Base-by-base conservation (phyloP, 2,888 invertebrate species). In the Standfussiana lucernea region DNA sequence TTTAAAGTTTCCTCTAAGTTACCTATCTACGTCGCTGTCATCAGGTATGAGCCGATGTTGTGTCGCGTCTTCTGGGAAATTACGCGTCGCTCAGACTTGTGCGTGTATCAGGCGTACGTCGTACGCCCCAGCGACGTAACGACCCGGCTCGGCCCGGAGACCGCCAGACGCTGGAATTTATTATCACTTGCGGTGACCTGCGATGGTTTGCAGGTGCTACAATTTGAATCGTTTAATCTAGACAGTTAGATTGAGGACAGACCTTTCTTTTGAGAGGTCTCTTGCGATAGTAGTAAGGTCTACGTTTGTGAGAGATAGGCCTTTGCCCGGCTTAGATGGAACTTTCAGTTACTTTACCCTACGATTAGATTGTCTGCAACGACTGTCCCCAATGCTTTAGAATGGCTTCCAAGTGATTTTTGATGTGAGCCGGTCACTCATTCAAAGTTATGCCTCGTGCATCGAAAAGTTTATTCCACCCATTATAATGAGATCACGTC, bases 21-120 rank as follows among this genome's bases (percentile, higher is more conserved):
- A 71, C 6, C 35, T 7, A 28, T 24, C 32, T 65, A 3, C 47
- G 40, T 50, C 59, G 35, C 47, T 61, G 40, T 67, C 65, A 72
- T 77, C 86, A 65, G 50, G n/a, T 59, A 21, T 72, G 59, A 85
- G 65, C 35, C 28, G 28, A 6, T 35, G 61, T 75, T 70, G 65
- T 28, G 45, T 50, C 21, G 83, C 37, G 83, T 71, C 83, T 86
- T 82, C 83, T 61, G 83, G 83, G 83, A 83, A 83, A 83, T 83
- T 72, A 86, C 71, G 70, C 73, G 64, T 71, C 69, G 4, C n/a
- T 15, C n/a, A 53, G 65, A 28, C 62, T 53, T 68, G 81, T 65
- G 84, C 59, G 72, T 72, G 35, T 42, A 18, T 13, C 71, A 61
- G 42, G 42, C 40, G 53, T 47, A 40, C 24, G 32, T 18, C 40